Evolutionary conservation across 2,888 invertebrate genomes (phyloP), one percentile per base, ranked within the genome.

Genomic region (Sinhomidia bicolor): DNA sequence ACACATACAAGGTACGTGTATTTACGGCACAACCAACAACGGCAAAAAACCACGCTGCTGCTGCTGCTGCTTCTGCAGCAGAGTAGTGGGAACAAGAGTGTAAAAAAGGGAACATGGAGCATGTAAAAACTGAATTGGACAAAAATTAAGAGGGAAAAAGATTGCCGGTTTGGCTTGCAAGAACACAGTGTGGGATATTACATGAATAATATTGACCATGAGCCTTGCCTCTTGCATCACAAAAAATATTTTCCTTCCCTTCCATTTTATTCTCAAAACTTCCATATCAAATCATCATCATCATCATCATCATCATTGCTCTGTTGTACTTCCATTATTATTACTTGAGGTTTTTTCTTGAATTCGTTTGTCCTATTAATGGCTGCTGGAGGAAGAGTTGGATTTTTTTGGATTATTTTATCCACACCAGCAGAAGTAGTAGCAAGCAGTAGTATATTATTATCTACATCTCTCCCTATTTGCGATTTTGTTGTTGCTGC

Each of bases 111-210:
- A n/a, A n/a, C n/a, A n/a, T n/a, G n/a, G n/a, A 68, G 71, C 68
- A 68, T 26, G 74, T 47, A 81, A 81, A 71, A 54, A 54, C 74
- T n/a, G 57, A 76, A 60, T 57, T 68, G 81, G 86, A 81, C n/a
- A n/a, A 62, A 44, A 86, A 81, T 74, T 81, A 80, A 78, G 80
- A 79, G 80, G 68, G 80, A 87, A 87, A 88, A 82, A 82, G 87
- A 76, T 88, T 88, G 87, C 87, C 87, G 80, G 85, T 86, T 86
- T 23, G 47, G 82, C 80, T 71, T 32, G 36, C 41, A 74, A 60
- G 23, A 74, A 57, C 60, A 29, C 44, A 74, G 74, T n/a, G n/a
- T n/a, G n/a, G 71, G 20, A 10, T n/a, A 32, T 65, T 2, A 65
- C n/a, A n/a, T 10, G 10, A 14, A 4, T 41, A 71, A 14, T 71